Percentiles rank a stretch among this genome's conserved stretches.
phyloP scores from a whole-genome alignment of 2,888 invertebrate genomes.

The Hedya salicella region DNA sequence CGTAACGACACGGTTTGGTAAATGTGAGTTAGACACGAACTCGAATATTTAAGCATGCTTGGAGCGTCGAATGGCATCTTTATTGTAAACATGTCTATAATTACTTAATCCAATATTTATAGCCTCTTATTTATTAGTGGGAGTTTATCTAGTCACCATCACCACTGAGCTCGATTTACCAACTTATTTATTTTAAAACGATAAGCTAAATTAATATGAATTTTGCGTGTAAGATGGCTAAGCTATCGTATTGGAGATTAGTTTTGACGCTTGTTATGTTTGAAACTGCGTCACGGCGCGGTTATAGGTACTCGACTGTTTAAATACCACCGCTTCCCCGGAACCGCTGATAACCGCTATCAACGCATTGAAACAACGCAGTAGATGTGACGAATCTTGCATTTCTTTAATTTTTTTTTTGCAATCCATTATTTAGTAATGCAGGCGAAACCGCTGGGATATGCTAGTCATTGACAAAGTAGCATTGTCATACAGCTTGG shows the following conservation, averaged over 20 bases:
- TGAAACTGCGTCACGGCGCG: conserved; percentile 18
- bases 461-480: too few species aligned
- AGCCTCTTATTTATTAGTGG: not conserved
- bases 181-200: too few species aligned
- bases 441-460: too few species aligned
- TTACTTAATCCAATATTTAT: not conserved
- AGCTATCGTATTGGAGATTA: too few species aligned
- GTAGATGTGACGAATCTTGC: not conserved
- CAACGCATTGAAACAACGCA: conserved; percentile 38
- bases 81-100: not conserved
- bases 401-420: not conserved
- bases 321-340: conserved; percentile 51
- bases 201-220: too few species aligned
- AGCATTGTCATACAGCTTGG: too few species aligned
- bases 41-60: not conserved
- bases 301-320: too few species aligned
- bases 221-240: too few species aligned
- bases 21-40: conserved; percentile 5
- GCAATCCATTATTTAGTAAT: too few species aligned
- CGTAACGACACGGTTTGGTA: conserved; percentile 2
- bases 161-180: too few species aligned
- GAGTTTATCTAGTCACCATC: not conserved
- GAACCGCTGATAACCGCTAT: conserved; percentile 59
- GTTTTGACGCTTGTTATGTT: too few species aligned
- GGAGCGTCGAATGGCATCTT: not conserved